Evolutionary conservation across 1,140 invertebrate species (phyloP).

Genomic region (Hyles euphorbiae): DNA sequence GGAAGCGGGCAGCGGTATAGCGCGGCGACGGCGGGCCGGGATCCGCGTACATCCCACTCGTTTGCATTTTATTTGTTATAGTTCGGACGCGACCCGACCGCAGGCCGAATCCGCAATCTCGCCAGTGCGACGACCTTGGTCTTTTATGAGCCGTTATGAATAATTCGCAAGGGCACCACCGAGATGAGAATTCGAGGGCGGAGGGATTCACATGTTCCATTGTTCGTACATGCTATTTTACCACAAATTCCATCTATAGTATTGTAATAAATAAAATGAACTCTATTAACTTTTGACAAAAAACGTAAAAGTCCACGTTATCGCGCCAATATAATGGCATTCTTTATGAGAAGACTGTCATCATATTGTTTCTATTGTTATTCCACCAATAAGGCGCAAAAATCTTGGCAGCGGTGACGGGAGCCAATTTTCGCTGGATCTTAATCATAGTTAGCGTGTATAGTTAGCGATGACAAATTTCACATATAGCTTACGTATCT

Average conservation of each 20-base stretch:
- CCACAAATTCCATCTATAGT: not conserved
- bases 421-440: too few species aligned
- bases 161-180: conserved; percentile 27
- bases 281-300: not conserved
- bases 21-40: conserved; percentile 7
- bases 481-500: not conserved
- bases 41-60: conserved; percentile 52
- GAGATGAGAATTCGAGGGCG: conserved; percentile 15
- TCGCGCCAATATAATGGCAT: not conserved
- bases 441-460: too few species aligned
- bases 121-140: conserved; percentile 54
- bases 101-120: conserved; percentile 50
- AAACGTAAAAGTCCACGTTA: not conserved
- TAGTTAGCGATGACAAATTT: not conserved
- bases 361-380: not conserved
- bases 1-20: conserved; percentile 9
- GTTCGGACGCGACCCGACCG: conserved; percentile 19
- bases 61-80: conserved; percentile 32
- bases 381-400: not conserved
- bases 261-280: too few species aligned
- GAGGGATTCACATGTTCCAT: conserved; percentile 8
- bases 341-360: not conserved
- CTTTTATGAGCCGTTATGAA: conserved; percentile 40
- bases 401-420: too few species aligned
- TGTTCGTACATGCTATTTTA: conserved; percentile 4